Base-by-base conservation (phyloP, 2,888 invertebrate genomes). In the Pseudococcus longispinus region DNA sequence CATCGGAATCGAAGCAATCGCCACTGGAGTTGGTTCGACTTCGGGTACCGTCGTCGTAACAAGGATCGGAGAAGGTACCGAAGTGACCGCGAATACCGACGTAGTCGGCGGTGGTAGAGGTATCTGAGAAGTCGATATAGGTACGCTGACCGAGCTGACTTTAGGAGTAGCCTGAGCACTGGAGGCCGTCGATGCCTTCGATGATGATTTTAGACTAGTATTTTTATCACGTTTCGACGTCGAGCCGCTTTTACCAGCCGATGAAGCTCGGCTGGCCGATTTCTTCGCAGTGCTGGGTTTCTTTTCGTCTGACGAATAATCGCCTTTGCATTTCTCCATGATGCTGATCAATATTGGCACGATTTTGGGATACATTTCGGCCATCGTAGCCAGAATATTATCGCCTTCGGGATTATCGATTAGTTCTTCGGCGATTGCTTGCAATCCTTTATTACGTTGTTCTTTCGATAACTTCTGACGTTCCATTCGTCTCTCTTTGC, bases 141-240 rank as follows among this genome's bases (percentile, higher is more conserved):
- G 18, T 9, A 65, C 26, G 11, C 13, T 26, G 65, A 13, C 65
- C 13, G 65, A 15, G 13, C 23, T 3, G 11, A 11, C 8, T 8
- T 29, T 29, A 0, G 0, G 15, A 11, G 65, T n/a, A 18, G 15
- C 18, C 18, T 29, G 29, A 26, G 29, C 32, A 2, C 29, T 4
- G 0, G 29, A 8, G 37, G 9, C 9, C 37, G 37, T 0, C 26
- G 70, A 29, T 20, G 70, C 5, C 29, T 70, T 70, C 13, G 70
- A 8, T 18, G 4, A 11, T 11, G 42, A 6, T 80, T 80, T 80
- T 11, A 42, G 77, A 80, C 77, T 80, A 80, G 77, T n/a, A 20
- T n/a, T 80, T 80, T 42, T 80, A n/a, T 37, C 77, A 84, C 65
- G 84, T 42, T 70, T 84, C n/a, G 60, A 2, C 15, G 83, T n/a